phyloP scores from a whole-genome alignment of 2,113 vertebrate species.

The Apeltes quadracus region DNA sequence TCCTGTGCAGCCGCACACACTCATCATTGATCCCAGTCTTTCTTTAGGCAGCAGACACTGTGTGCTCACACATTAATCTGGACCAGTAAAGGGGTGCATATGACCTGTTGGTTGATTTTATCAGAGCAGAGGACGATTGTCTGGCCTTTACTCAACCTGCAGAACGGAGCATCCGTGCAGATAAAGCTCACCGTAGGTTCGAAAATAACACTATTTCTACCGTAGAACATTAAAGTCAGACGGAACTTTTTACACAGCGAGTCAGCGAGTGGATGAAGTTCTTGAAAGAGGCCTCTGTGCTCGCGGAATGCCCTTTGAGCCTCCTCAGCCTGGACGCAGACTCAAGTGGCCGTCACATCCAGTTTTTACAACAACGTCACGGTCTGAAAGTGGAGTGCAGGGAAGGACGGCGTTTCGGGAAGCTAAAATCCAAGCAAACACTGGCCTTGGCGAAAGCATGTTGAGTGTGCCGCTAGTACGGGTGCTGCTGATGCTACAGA shows the following conservation, averaged over 20 bases:
- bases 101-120: constrained; percentile 26
- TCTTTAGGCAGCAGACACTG: constrained; percentile 22
- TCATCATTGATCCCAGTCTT: constrained; percentile 37
- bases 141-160: constrained; percentile 11
- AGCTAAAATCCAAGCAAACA: neutral
- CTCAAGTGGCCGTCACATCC: constrained; percentile 23
- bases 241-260: neutral
- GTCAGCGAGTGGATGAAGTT: too few species aligned
- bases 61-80: constrained; percentile 19
- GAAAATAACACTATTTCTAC: too few species aligned
- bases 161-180: neutral
- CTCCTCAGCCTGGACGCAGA: constrained; percentile 4
- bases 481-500: neutral
- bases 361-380: constrained; percentile 45
- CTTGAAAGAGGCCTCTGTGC: neutral
- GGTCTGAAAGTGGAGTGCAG: constrained; percentile 25
- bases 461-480: neutral
- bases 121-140: neutral
- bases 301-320: neutral
- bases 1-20: constrained; percentile 41
- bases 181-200: neutral
- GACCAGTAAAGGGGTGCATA: neutral
- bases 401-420: constrained; percentile 10
- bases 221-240: neutral
- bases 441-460: neutral